Evolutionary conservation across 2,113 vertebrate genomes (phyloP).

Genomic region (Edolisoma coerulescens): DNA sequence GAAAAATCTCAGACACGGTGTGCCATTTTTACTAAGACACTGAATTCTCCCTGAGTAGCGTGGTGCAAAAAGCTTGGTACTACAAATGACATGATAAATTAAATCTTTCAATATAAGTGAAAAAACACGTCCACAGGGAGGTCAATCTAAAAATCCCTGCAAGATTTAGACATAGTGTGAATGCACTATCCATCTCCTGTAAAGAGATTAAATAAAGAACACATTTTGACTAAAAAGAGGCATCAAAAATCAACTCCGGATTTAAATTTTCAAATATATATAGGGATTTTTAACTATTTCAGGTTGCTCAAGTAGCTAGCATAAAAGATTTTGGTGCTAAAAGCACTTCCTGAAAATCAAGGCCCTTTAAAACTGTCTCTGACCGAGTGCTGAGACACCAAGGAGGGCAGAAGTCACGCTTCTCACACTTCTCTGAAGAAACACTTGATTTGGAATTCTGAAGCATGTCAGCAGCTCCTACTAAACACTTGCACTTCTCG

Average conservation of each 20-base stretch:
- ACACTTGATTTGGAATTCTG: slow-evolving; percentile 47
- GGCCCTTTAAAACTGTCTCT: slow-evolving; percentile 19
- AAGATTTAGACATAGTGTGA: neutral
- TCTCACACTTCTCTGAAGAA: slow-evolving; percentile 38
- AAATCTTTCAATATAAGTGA: neutral
- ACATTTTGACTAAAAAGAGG: neutral
- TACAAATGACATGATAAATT: neutral
- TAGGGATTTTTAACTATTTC: neutral
- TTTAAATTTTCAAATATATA: neutral
- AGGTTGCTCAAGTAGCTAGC: neutral
- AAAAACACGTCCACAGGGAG: neutral
- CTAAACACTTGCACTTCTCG: slow-evolving; percentile 17
- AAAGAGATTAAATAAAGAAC: neutral
- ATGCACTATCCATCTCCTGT: neutral
- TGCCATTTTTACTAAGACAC: neutral
- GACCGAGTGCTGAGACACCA: neutral
- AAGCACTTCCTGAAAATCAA: slow-evolving; percentile 12
- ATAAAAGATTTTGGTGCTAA: neutral
- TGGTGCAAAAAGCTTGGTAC: neutral
- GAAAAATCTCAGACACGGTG: neutral
- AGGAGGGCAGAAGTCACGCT: neutral
- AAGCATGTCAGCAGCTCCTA: slow-evolving; percentile 52
- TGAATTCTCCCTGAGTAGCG: neutral
- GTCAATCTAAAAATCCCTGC: neutral
- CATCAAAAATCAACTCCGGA: neutral